Evolutionary conservation across 2,888 invertebrate species (phyloP).

Genomic region (Pseudolycoriella hygida): DNA sequence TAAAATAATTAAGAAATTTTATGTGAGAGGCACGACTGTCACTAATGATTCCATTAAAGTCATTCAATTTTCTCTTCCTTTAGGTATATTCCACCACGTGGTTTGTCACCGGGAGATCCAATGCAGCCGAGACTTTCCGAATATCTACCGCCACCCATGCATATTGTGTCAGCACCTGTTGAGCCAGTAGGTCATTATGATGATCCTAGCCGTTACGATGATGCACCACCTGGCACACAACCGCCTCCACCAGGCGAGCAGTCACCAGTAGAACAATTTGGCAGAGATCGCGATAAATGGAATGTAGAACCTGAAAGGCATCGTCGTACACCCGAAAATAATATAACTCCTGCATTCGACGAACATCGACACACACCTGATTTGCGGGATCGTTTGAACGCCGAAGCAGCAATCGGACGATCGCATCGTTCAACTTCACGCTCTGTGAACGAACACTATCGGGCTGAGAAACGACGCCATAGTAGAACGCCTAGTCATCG

Average conservation of each 20-base stretch:
- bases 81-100: background rate
- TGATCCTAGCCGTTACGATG: slow-evolving; percentile 22
- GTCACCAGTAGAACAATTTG: background rate
- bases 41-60: too few relatives aligned
- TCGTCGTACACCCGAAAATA: background rate
- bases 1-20: too few relatives aligned
- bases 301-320: background rate
- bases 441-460: background rate
- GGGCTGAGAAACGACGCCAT: background rate
- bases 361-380: background rate
- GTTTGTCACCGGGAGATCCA: background rate
- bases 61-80: background rate
- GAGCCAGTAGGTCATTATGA: background rate
- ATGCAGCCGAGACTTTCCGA: background rate
- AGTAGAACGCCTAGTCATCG: slow-evolving; percentile 3
- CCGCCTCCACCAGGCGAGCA: slow-evolving; percentile 42
- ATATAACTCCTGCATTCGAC: background rate
- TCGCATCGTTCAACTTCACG: slow-evolving; percentile 2
- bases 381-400: background rate
- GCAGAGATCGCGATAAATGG: background rate
- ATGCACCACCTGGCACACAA: slow-evolving; percentile 40
- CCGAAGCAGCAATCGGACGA: background rate
- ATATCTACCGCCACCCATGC: background rate
- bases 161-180: background rate
- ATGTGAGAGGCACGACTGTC: too few relatives aligned